phyloP scores from a whole-genome alignment of 2,888 invertebrate species.

The Muschampia plurimacula region DNA sequence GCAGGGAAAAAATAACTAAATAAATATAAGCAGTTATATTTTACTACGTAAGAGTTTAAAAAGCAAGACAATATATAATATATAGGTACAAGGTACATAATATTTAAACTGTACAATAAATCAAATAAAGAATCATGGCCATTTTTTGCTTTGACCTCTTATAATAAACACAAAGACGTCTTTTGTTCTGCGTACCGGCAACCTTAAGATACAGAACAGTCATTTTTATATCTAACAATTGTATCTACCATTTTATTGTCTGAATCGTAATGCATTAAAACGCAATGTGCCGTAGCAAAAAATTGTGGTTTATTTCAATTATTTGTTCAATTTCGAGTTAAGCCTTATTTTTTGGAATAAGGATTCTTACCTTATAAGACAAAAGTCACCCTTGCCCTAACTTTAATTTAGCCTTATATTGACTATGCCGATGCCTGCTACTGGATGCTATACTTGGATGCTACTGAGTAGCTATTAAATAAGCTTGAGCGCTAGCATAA shows the following conservation, averaged over 20 bases:
- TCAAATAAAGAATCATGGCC: slow-evolving; percentile 17
- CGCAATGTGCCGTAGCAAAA: background rate
- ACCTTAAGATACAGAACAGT: slow-evolving; percentile 4
- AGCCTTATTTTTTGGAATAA: background rate
- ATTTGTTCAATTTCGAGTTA: too few species aligned
- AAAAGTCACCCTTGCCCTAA: too few species aligned
- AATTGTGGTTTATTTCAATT: background rate
- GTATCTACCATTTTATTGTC: background rate
- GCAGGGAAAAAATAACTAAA: too few species aligned
- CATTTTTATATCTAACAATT: background rate
- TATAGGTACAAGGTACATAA: background rate
- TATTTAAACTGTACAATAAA: background rate
- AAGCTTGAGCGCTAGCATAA: too few species aligned
- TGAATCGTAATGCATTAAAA: slow-evolving; percentile 1
- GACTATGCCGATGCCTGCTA: too few species aligned
- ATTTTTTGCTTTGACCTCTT: slow-evolving; percentile 23
- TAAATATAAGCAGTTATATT: background rate
- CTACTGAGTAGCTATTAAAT: too few species aligned
- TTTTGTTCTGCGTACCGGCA: slow-evolving; percentile 11
- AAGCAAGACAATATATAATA: background rate
- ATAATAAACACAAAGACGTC: slow-evolving; percentile 6
- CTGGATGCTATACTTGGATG: too few species aligned
- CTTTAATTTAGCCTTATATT: too few species aligned
- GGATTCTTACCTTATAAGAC: too few species aligned
- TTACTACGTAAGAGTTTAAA: too few species aligned